phyloP scores from a whole-genome alignment of 2,113 vertebrate species.

The Myanophis thanlyinensis region DNA sequence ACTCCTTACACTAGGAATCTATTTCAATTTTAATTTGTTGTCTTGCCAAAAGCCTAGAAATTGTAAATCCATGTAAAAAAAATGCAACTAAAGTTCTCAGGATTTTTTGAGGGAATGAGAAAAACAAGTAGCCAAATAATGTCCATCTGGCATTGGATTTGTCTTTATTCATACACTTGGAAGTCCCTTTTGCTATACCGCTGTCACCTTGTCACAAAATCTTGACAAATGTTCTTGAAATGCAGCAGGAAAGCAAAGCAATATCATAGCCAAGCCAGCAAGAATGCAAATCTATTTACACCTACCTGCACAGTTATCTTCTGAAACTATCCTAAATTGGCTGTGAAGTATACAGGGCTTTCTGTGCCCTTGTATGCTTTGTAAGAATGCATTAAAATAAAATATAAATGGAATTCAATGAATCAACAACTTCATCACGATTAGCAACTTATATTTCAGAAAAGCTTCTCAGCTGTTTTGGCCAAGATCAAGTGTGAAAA shows the following conservation, averaged over 20 bases:
- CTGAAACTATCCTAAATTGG: neutral
- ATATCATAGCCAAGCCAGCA: neutral
- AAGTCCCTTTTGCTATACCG: neutral
- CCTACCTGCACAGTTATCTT: neutral
- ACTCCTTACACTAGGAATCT: neutral
- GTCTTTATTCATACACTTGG: neutral
- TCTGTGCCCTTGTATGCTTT: neutral
- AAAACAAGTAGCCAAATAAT: neutral
- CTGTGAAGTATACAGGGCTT: neutral
- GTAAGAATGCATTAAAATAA: neutral
- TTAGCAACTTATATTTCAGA: neutral
- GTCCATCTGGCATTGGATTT: neutral
- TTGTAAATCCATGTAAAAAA: neutral
- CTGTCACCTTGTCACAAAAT: neutral
- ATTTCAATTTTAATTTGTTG: neutral
- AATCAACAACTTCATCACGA: neutral
- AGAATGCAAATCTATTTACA: neutral
- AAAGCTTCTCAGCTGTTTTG: neutral
- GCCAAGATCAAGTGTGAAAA: neutral
- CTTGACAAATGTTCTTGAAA: neutral
- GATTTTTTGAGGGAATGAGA: neutral
- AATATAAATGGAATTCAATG: neutral
- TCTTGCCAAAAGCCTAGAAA: neutral
- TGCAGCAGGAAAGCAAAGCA: neutral
- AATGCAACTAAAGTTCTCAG: neutral